These are phyloP conservation scores for Laupala kohalensis DNA, from an alignment of 1,140 invertebrate genomes.

Conservation along the genomic window DNA sequence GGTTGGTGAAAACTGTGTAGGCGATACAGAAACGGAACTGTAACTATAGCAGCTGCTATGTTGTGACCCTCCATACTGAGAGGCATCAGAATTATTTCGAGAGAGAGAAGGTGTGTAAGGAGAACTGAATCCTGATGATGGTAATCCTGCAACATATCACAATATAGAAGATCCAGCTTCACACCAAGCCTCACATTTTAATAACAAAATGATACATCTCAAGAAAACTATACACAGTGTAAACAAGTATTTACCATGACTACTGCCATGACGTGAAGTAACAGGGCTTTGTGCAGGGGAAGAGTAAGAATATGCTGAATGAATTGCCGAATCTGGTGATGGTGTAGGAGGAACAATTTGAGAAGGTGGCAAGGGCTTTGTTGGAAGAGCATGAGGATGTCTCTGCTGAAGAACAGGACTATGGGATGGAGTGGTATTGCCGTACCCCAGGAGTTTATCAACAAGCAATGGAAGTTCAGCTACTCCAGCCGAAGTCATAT, in stretches of 20 bases:
- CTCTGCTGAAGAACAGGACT: constrained; percentile 21
- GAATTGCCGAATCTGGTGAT: constrained; percentile 72
- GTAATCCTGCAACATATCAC: constrained; percentile 6
- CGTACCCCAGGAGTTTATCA: constrained; percentile 44
- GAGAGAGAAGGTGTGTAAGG: constrained; percentile 60
- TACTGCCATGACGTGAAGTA: constrained; percentile 54
- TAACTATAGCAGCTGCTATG: constrained; percentile 67
- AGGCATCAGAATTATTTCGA: constrained; percentile 81
- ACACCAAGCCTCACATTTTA: not conserved
- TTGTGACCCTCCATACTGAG: constrained; percentile 37
- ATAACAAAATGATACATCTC: not conserved
- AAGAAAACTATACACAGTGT: not conserved
- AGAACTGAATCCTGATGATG: constrained; percentile 20
- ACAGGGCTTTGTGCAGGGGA: constrained; percentile 75
- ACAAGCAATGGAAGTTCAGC: constrained; percentile 41
- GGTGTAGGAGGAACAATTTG: constrained; percentile 43
- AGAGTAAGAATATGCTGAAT: constrained; percentile 57
- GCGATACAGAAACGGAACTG: constrained; percentile 40
- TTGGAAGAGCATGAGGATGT: constrained; percentile 12
- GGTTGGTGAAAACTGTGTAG: constrained; percentile 52
- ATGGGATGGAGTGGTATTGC: constrained; percentile 17
- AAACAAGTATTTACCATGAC: constrained; percentile 12
- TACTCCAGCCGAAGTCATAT: constrained; percentile 1
- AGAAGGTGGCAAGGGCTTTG: not conserved
- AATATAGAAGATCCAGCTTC: too few relatives aligned